These are phyloP conservation scores for Syrista parreyssii DNA, from an alignment of 2,888 invertebrate species.

Conservation along the genomic window DNA sequence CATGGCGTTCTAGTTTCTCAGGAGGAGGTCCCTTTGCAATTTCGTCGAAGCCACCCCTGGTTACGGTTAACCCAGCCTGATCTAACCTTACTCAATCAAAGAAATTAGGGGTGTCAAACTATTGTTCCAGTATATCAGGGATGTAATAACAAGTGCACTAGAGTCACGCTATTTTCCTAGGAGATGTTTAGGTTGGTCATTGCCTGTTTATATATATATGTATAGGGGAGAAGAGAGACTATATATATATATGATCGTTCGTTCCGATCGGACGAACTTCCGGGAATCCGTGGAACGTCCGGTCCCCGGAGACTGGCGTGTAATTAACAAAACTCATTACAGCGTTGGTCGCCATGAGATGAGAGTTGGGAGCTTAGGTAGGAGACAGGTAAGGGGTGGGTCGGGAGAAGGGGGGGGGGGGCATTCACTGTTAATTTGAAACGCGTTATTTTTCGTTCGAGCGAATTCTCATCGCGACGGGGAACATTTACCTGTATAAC, in stretches of 20 bases:
- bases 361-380: neutral
- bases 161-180: neutral
- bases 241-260: constrained; percentile 2
- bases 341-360: constrained; percentile 1
- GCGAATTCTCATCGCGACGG: too few species aligned
- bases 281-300: constrained; percentile 9
- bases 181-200: neutral
- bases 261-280: constrained; percentile 14
- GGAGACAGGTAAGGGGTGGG: neutral
- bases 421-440: neutral
- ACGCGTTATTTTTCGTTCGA: neutral
- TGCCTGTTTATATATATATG: neutral
- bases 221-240: too few species aligned
- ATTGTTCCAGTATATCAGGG: neutral
- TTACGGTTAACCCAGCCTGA: neutral
- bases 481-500: too few species aligned
- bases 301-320: constrained; percentile 24
- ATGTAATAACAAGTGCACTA: neutral
- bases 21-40: neutral
- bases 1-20: neutral
- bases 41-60: neutral
- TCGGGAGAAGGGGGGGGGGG: too few species aligned
- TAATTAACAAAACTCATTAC: constrained; percentile 57
- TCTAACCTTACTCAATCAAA: neutral
- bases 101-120: neutral